Evolutionary conservation across 1,140 invertebrate species (phyloP).

Genomic region (Diabrotica virgifera): DNA sequence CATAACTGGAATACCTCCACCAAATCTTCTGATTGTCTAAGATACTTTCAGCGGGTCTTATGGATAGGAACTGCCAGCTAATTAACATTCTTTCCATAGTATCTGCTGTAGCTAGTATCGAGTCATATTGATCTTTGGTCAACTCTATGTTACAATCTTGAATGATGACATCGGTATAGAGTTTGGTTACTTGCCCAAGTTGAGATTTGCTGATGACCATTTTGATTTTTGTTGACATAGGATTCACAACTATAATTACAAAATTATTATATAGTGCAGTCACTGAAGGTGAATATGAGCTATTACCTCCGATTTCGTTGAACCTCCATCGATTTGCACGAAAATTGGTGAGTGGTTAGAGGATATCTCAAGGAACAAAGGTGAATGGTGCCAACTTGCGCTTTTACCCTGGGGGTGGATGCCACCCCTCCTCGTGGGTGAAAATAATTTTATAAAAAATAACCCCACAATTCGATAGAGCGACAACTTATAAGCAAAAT

Average conservation of each 20-base stretch:
- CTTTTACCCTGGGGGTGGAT: no score
- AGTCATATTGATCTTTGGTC: slow-evolving; percentile 70
- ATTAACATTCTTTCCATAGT: slow-evolving; percentile 67
- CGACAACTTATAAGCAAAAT: no score
- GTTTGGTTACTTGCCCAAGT: slow-evolving; percentile 66
- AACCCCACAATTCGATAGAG: no score
- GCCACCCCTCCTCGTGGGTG: no score
- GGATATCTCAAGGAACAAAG: no score
- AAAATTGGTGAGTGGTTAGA: no score
- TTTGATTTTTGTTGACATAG: slow-evolving; percentile 70
- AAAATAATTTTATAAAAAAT: no score
- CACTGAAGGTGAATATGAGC: no score
- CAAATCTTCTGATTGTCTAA: slow-evolving; percentile 56
- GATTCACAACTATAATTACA: slow-evolving; percentile 43
- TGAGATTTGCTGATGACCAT: slow-evolving; percentile 73
- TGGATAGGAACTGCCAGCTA: slow-evolving; percentile 57
- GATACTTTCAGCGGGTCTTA: slow-evolving; percentile 52
- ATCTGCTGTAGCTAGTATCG: slow-evolving; percentile 62
- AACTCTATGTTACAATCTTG: slow-evolving; percentile 75
- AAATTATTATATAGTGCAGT: no score
- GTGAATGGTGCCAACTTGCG: no score
- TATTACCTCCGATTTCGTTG: no score
- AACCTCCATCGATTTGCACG: no score
- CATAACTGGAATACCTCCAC: slow-evolving; percentile 76
- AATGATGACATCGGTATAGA: slow-evolving; percentile 72